phyloP scores from a whole-genome alignment of 2,113 vertebrate genomes.

The Proteles cristata region DNA sequence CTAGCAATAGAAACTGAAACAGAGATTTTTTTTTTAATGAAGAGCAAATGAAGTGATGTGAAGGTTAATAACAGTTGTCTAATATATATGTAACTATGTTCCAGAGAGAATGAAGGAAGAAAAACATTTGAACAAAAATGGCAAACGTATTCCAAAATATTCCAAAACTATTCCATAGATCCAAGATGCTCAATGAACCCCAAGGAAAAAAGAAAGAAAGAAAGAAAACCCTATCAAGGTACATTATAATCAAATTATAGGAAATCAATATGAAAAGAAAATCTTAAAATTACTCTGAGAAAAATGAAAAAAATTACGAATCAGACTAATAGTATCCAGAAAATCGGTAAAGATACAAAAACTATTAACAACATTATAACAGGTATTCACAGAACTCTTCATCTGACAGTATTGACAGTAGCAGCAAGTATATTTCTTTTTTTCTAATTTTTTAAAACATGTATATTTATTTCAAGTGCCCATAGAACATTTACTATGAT shows the following conservation, averaged over 20 bases:
- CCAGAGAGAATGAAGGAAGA: background rate
- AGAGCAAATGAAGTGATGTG: background rate
- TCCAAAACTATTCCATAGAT: background rate
- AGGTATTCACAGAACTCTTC: background rate
- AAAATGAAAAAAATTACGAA: background rate
- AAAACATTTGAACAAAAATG: background rate
- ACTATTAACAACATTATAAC: background rate
- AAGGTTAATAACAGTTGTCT: background rate
- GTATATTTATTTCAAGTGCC: background rate
- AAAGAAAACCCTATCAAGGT: background rate
- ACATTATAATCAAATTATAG: background rate
- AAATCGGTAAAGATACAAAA: background rate
- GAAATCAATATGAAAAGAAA: conserved; percentile 3
- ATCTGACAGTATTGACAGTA: background rate
- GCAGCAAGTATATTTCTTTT: background rate
- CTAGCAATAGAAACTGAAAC: background rate
- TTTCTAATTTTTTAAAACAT: background rate
- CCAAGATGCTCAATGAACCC: background rate
- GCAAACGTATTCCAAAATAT: background rate
- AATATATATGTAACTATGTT: background rate
- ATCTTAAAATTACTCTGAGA: background rate
- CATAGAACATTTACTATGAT: background rate
- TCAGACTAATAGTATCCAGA: background rate
- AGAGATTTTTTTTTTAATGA: no score
- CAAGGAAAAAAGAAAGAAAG: background rate